Evolutionary conservation across 2,888 invertebrate genomes (phyloP), one percentile per base, ranked within the genome.

Genomic region (Lycophotia porphyrea): DNA sequence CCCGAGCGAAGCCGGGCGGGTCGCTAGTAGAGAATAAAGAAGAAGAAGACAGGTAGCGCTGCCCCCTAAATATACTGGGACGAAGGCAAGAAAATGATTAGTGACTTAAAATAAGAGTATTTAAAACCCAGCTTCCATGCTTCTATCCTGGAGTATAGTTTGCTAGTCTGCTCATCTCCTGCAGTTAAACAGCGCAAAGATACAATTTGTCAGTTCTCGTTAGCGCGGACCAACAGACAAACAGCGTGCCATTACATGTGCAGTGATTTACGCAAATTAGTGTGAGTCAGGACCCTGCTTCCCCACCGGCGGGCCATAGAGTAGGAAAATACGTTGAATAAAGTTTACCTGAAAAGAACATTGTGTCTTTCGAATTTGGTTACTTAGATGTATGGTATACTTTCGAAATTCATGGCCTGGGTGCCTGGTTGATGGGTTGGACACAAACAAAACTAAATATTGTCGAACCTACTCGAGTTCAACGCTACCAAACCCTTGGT

Each of bases 261-360:
- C 34, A 27, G 42, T 79, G 79, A 79, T 64, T 79, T 82, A 79
- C 68, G n/a, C 21, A 49, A 75, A 68, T 76, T 44, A 60, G 21
- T 27, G 49, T 84, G 84, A 82, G 31, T 79, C 78, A 79, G 77
- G 21, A 60, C n/a, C 34, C 34, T 27, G 36, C 47, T 31, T 52
- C 76, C 68, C n/a, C 47, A 7, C 31, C 2, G 4, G 11, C 15
- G n/a, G 34, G 34, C 3, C 82, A 79, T 18, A 79, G 79, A 82
- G 42, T 76, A 82, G 36, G 18, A 18, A 60, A n/a, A 75, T 61
- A 5, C n/a, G 52, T 42, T 4, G 21, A 4, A 66, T 15, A 36
- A n/a, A 2, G 7, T 18, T 15, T 36, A 36, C n/a, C n/a, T 15
- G 7, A 63, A 63, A 63, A 58, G 0, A 21, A 27, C 1, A 58